A percentile compares a stretch with the other conserved stretches of the same genome.
Evolutionary conservation across 2,113 vertebrate genomes (phyloP).

Genomic region (Hippocampus abdominalis): DNA sequence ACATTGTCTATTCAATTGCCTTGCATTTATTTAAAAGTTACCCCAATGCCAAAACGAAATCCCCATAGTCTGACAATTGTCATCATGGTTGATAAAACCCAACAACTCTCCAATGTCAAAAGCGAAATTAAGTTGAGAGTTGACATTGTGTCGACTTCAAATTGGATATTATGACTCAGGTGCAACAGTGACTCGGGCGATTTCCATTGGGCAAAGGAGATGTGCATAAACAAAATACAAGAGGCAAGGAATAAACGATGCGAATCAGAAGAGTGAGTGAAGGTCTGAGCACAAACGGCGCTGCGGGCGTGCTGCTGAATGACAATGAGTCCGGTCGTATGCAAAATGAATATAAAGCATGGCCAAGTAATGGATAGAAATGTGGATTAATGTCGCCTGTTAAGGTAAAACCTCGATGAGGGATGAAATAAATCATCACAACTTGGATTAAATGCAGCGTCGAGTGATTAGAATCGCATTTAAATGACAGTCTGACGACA

Average conservation of each 20-base stretch:
- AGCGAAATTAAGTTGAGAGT: not conserved
- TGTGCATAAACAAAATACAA: constrained; percentile 13
- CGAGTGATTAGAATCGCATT: not conserved
- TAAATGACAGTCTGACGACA: constrained; percentile 21
- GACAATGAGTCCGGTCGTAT: constrained; percentile 11
- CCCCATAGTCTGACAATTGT: no score
- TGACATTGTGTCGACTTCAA: not conserved
- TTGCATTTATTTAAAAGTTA: no score
- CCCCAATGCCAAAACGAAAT: no score
- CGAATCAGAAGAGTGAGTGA: constrained; percentile 19
- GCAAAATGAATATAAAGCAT: constrained; percentile 16
- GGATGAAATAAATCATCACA: constrained; percentile 3
- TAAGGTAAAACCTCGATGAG: not conserved
- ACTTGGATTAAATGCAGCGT: constrained; percentile 11
- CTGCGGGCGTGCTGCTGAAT: constrained; percentile 22
- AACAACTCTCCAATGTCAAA: not conserved
- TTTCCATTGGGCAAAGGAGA: constrained; percentile 12
- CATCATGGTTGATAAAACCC: not conserved
- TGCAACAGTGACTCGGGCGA: constrained; percentile 10
- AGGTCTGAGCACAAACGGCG: constrained; percentile 21
- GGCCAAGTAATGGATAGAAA: not conserved
- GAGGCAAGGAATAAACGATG: constrained; percentile 12
- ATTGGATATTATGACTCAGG: constrained; percentile 1
- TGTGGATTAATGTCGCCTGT: not conserved
- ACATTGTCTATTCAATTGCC: no score